A percentile compares a stretch with the other conserved stretches of the same genome.
phyloP scores from a whole-genome alignment of 1,140 invertebrate species.

The Cardiocondyla obscurior region DNA sequence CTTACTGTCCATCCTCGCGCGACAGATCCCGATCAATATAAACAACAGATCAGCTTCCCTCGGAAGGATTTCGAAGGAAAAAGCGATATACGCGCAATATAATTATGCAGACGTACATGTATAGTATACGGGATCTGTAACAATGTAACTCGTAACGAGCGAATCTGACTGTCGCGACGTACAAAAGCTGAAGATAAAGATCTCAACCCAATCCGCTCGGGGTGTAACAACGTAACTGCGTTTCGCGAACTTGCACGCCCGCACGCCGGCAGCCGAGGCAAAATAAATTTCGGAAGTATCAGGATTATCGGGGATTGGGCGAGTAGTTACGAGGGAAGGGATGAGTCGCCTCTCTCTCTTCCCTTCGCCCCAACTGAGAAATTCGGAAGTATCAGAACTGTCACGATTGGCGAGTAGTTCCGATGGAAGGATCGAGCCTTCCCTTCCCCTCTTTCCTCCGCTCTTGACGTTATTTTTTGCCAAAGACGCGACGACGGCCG shows the following conservation, averaged over 20 bases:
- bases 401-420: too few species aligned
- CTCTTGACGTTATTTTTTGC: neutral
- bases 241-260: too few species aligned
- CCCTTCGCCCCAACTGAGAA: too few species aligned
- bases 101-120: neutral
- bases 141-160: too few species aligned
- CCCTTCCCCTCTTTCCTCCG: neutral
- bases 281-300: neutral
- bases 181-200: too few species aligned
- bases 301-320: neutral
- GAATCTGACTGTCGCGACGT: neutral
- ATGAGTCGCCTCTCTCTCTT: neutral
- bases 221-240: too few species aligned
- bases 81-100: neutral
- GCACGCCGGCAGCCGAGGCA: neutral
- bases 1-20: neutral
- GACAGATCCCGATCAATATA: neutral
- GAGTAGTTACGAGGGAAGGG: constrained; percentile 2
- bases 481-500: too few species aligned
- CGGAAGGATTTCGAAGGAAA: neutral
- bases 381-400: too few species aligned
- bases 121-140: too few species aligned
- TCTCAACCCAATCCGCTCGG: too few species aligned
- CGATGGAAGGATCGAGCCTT: too few species aligned
- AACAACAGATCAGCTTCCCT: constrained; percentile 9